A percentile compares a stretch with the other conserved stretches of the same genome.
Conservation (phyloP, 1,140 invertebrate species). For the Eriocheir sinensis region DNA sequence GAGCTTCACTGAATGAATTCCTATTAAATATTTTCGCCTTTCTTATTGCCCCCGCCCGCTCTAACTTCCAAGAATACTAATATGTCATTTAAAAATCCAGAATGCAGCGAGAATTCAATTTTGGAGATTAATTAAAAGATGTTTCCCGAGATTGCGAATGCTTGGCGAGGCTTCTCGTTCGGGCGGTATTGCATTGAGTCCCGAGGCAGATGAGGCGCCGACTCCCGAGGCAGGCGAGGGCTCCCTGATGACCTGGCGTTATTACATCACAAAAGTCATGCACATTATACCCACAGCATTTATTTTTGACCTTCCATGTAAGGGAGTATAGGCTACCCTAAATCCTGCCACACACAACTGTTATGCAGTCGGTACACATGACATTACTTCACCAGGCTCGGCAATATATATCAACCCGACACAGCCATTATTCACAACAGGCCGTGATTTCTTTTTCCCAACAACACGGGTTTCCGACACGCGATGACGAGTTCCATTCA, state of each 20-base stretch:
- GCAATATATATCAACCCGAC: too few species aligned
- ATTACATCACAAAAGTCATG: too few species aligned
- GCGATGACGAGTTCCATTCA: background rate
- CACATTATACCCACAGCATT: too few species aligned
- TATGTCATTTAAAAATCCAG: background rate
- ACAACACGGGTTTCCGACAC: background rate
- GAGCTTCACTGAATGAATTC: too few species aligned
- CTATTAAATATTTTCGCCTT: background rate
- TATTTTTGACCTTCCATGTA: too few species aligned
- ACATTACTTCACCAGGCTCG: too few species aligned
- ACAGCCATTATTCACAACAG: background rate
- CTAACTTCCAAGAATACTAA: background rate
- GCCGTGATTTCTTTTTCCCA: background rate
- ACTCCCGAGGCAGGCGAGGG: too few species aligned
- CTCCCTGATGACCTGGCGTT: too few species aligned
- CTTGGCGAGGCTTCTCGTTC: background rate
- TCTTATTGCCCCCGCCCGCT: background rate
- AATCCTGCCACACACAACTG: too few species aligned
- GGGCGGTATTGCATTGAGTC: background rate
- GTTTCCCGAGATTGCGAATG: background rate
- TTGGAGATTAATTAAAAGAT: background rate
- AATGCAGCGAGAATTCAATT: background rate
- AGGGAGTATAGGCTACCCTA: too few species aligned
- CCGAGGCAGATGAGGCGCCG: too few species aligned
- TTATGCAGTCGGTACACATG: too few species aligned